Conservation (phyloP, 1,140 invertebrate genomes). For the Ephestia elutella region DNA sequence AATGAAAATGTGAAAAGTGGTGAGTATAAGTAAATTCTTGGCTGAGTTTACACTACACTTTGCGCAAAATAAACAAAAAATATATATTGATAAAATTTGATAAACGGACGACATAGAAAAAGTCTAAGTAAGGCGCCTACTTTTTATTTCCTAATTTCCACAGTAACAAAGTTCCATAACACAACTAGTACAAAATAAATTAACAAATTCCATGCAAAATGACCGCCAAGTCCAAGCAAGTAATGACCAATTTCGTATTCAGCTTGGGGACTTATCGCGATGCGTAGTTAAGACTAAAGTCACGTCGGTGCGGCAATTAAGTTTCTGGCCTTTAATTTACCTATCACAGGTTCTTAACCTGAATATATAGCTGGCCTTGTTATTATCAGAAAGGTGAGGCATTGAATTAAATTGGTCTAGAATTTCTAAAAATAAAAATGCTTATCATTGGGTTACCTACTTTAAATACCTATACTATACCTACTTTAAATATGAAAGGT, state of each 20-base stretch:
- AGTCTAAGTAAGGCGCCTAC: no score
- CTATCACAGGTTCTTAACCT: constrained; percentile 13
- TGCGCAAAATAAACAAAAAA: no score
- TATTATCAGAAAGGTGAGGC: constrained; percentile 3
- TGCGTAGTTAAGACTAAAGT: constrained; percentile 8
- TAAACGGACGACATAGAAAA: no score
- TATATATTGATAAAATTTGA: no score
- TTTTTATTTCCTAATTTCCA: not conserved
- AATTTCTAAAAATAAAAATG: no score
- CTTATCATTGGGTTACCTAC: no score
- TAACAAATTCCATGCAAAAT: not conserved
- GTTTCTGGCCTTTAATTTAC: constrained; percentile 13
- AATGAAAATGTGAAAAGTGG: no score
- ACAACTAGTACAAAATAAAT: not conserved
- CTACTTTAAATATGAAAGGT: no score
- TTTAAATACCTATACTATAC: no score
- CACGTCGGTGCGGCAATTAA: constrained; percentile 14
- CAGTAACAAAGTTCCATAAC: not conserved
- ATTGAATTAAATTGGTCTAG: not conserved
- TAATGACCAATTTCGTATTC: constrained; percentile 13
- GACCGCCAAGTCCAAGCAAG: not conserved
- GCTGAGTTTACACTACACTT: no score
- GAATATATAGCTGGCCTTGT: constrained; percentile 13
- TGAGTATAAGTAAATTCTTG: no score
- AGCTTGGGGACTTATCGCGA: constrained; percentile 6